Conservation (phyloP, 2,797 vertebrate species). For the Hippocampus kuda region DNA sequence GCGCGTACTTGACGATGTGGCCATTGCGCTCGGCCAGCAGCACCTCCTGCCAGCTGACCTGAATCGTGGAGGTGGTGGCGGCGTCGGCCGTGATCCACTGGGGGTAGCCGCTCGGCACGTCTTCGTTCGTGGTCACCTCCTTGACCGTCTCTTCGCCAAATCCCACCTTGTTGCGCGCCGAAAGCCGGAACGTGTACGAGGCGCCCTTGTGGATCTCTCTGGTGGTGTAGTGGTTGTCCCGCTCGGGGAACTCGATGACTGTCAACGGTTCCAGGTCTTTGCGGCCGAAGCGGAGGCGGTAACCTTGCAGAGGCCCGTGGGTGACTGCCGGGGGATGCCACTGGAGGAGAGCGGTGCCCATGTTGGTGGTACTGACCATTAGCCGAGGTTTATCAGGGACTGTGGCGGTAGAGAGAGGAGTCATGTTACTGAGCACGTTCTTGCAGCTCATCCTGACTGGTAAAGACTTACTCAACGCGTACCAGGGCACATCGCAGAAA, state of each 20-base stretch:
- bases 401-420: slow-evolving; percentile 56
- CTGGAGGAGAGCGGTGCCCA: slow-evolving; percentile 96
- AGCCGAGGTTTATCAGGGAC: slow-evolving; percentile 96
- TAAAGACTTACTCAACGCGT: background rate
- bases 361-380: slow-evolving; percentile 95
- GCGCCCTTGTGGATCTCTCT: slow-evolving; percentile 97
- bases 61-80: slow-evolving; percentile 83
- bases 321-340: slow-evolving; percentile 91
- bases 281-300: slow-evolving; percentile 89
- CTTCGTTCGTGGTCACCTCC: slow-evolving; percentile 89
- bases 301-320: slow-evolving; percentile 87
- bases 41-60: slow-evolving; percentile 88
- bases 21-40: slow-evolving; percentile 88
- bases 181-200: slow-evolving; percentile 87
- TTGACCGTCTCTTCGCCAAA: slow-evolving; percentile 96
- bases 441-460: background rate
- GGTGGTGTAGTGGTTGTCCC: slow-evolving; percentile 95
- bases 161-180: slow-evolving; percentile 96
- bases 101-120: slow-evolving; percentile 87
- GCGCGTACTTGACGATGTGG: slow-evolving; percentile 84
- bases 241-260: slow-evolving; percentile 88
- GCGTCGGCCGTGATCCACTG: slow-evolving; percentile 85
- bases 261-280: slow-evolving; percentile 85
- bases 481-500: background rate
- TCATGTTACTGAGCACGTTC: slow-evolving; percentile 18